These are phyloP conservation scores for Nasonia oneida DNA, from an alignment of 2,888 invertebrate genomes.

Conservation along the genomic window DNA sequence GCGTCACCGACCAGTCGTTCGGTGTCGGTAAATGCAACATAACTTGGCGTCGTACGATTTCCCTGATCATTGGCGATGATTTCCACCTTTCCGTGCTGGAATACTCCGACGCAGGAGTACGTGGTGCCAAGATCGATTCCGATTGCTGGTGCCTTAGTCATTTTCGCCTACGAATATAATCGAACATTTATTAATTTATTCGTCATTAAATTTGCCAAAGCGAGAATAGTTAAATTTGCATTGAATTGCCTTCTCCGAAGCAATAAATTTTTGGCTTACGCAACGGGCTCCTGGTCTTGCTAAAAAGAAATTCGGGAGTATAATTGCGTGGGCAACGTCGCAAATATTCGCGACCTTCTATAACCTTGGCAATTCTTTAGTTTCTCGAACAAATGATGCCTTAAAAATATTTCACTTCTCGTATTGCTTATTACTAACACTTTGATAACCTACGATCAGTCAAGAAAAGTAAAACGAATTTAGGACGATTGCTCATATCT, in stretches of 20 bases:
- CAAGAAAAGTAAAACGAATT: not conserved
- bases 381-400: not conserved
- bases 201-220: not conserved
- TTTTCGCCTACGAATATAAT: conserved; percentile 53
- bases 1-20: conserved; percentile 93
- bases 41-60: conserved; percentile 92
- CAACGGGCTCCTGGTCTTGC: not conserved
- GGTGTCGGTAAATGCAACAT: conserved; percentile 92
- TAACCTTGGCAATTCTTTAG: conserved; percentile 26
- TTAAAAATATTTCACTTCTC: not conserved
- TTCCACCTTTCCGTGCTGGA: conserved; percentile 90
- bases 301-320: not conserved
- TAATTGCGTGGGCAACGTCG: not conserved
- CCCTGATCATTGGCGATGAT: conserved; percentile 95
- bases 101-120: conserved; percentile 93
- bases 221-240: not conserved
- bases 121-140: conserved; percentile 94
- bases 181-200: not conserved
- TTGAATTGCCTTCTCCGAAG: not conserved
- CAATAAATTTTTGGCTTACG: not conserved
- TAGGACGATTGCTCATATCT: not conserved
- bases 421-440: not conserved
- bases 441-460: not conserved
- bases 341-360: conserved; percentile 12
- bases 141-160: conserved; percentile 81